phyloP scores from a whole-genome alignment of 2,888 invertebrate genomes.

The Schrankia costaestrigalis region DNA sequence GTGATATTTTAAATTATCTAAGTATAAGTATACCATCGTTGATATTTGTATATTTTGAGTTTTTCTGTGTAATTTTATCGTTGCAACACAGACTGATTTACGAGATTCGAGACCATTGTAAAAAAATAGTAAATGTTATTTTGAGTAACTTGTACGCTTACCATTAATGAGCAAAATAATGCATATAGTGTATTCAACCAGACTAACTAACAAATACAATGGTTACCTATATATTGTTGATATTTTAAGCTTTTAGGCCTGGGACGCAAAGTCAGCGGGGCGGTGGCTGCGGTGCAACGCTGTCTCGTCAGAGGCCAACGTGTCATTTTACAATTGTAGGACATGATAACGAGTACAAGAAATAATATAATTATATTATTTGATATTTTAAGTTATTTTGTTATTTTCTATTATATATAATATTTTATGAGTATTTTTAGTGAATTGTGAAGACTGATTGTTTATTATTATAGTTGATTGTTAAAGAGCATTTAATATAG shows the following conservation, averaged over 20 bases:
- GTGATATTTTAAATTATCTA: neutral
- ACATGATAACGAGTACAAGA: neutral
- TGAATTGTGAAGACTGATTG: conserved; percentile 4
- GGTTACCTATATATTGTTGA: conserved; percentile 2
- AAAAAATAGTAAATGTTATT: too few relatives aligned
- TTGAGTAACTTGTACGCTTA: too few relatives aligned
- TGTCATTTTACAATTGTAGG: conserved; percentile 1
- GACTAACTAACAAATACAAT: too few relatives aligned
- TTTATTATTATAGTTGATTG: too few relatives aligned
- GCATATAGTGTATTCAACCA: too few relatives aligned
- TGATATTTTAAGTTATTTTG: conserved; percentile 6
- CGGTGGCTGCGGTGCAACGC: too few relatives aligned
- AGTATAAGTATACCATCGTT: neutral
- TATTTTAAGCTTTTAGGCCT: conserved; percentile 6
- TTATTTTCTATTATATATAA: conserved; percentile 5
- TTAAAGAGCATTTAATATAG: too few relatives aligned
- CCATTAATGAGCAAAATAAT: too few relatives aligned
- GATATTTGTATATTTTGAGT: neutral
- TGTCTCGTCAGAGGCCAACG: conserved; percentile 1
- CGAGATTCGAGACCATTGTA: too few relatives aligned
- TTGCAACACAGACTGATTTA: neutral
- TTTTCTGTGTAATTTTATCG: neutral
- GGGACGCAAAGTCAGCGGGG: too few relatives aligned
- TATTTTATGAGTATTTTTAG: conserved; percentile 5
- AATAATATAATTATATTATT: too few relatives aligned